Conservation (phyloP, 2,888 invertebrate genomes). For the Cosmopolites sordidus region DNA sequence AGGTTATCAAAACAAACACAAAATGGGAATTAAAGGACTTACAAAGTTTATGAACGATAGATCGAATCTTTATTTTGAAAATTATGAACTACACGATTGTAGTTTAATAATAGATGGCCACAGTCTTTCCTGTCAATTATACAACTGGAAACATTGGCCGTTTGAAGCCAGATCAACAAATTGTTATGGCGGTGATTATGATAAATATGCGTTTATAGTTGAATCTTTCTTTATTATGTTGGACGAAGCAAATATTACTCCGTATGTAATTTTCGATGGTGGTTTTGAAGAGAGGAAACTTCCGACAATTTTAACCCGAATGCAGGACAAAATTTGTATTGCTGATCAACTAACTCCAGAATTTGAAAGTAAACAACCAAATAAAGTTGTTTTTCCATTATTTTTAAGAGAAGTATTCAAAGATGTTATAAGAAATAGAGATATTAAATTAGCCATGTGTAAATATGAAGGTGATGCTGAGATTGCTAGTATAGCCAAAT, state of each 20-base stretch:
- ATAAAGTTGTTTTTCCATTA: conserved; percentile 67
- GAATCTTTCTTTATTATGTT: conserved; percentile 66
- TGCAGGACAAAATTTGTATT: conserved; percentile 33
- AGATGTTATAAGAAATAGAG: conserved; percentile 62
- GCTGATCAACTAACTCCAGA: conserved; percentile 53
- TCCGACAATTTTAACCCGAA: conserved; percentile 33
- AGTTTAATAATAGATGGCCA: conserved; percentile 77
- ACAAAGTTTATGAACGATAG: conserved; percentile 72
- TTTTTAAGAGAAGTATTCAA: conserved; percentile 71
- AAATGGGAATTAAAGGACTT: conserved; percentile 82
- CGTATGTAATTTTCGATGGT: conserved; percentile 74
- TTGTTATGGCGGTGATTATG: conserved; percentile 84
- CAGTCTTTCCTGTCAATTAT: conserved; percentile 68
- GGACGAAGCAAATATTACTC: conserved; percentile 63
- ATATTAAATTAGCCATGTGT: conserved; percentile 66
- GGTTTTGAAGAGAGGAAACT: conserved; percentile 53
- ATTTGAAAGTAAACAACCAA: conserved; percentile 47
- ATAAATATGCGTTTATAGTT: conserved; percentile 65
- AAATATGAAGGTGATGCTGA: conserved; percentile 88
- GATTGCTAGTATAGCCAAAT: conserved; percentile 75
- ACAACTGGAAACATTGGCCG: conserved; percentile 54
- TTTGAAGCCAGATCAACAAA: conserved; percentile 47
- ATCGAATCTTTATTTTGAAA: conserved; percentile 60
- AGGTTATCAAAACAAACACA: not conserved
- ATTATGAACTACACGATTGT: conserved; percentile 62